Conservation (phyloP, 2,888 invertebrate species). For the Chrysodeixis includens region DNA sequence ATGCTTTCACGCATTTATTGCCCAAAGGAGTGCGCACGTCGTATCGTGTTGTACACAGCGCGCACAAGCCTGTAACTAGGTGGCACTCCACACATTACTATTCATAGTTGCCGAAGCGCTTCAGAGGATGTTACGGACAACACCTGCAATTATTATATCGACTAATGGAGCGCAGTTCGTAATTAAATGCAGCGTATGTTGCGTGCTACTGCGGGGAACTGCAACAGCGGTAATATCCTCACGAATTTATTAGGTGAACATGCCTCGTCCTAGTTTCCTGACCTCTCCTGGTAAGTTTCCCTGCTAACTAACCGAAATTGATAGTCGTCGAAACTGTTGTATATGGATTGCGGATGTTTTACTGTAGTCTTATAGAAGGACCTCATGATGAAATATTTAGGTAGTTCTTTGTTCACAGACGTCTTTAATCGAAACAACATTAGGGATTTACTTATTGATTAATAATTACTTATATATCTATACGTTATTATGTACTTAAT, state of each 20-base stretch:
- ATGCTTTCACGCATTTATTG: slow-evolving; percentile 9
- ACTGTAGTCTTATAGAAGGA: not conserved
- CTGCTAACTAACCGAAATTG: not conserved
- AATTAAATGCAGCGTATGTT: slow-evolving; percentile 55
- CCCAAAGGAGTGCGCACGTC: not conserved
- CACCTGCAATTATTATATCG: slow-evolving; percentile 53
- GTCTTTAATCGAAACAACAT: slow-evolving; percentile 7
- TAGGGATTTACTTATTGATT: slow-evolving; percentile 10
- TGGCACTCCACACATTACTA: slow-evolving; percentile 22
- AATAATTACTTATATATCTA: slow-evolving; percentile 13
- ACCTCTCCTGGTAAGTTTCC: slow-evolving; percentile 43
- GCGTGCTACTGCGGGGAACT: slow-evolving; percentile 50
- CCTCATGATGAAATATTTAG: not conserved
- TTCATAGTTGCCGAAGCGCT: slow-evolving; percentile 29
- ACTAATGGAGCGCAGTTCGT: slow-evolving; percentile 54
- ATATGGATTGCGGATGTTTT: not conserved
- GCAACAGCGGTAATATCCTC: slow-evolving; percentile 47
- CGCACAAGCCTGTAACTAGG: slow-evolving; percentile 6
- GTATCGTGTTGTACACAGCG: not conserved
- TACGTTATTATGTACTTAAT: not conserved
- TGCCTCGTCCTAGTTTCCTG: slow-evolving; percentile 53
- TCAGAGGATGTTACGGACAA: slow-evolving; percentile 31
- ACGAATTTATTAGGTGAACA: slow-evolving; percentile 53
- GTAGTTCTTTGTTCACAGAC: not conserved
- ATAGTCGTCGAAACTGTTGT: slow-evolving; percentile 3